Base-by-base conservation (phyloP, 2,888 invertebrate species). In the Tinea trinotella region DNA sequence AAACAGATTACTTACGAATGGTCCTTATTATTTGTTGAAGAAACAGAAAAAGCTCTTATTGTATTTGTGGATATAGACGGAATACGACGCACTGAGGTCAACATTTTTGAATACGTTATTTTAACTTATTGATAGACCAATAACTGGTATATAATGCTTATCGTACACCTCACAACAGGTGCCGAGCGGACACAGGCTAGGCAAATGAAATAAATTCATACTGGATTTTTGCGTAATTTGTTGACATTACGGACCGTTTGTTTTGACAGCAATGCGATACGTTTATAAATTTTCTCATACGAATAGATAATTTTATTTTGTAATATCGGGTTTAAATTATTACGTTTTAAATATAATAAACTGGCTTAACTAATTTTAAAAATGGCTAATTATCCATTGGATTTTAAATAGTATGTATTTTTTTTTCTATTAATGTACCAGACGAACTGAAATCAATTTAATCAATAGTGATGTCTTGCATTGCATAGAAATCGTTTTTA, bases 1-100 rank as follows among this genome's bases (percentile, higher is more conserved):
- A 10, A 30, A 30, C 10, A 2, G 15, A 15, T 24, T 65, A 81
- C 82, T 77, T 63, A 84, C 83, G 76, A 73, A 63, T 77, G 67
- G 57, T 63, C 68, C 30, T 71, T 69, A 63, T 76, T 72, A 58
- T 68, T 64, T 50, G 59, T 55, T 12, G 73, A 54, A 35, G 80
- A 71, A 55, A 72, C 65, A 1, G 81, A 83, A 57, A 83, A 76
- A 40, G 61, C 69, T 59, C 76, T 71, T 52, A 59, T 57, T 30
- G 66, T 52, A 34, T 62, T 65, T 48, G 66, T 6, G 13, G 19
- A 50, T n/a, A 20, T 4, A 20, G 19, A 22, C n/a, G 9, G 30
- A 15, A 22, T 2, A 13, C 24, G 30, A 15, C 30, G 30, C 50
- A 30, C 30, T 15, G 50, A 18, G 19, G 30, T 24, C 15, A 50